These are phyloP conservation scores for Lepidochrysops patricia DNA, from an alignment of 2,888 invertebrate genomes.

Conservation along the genomic window DNA sequence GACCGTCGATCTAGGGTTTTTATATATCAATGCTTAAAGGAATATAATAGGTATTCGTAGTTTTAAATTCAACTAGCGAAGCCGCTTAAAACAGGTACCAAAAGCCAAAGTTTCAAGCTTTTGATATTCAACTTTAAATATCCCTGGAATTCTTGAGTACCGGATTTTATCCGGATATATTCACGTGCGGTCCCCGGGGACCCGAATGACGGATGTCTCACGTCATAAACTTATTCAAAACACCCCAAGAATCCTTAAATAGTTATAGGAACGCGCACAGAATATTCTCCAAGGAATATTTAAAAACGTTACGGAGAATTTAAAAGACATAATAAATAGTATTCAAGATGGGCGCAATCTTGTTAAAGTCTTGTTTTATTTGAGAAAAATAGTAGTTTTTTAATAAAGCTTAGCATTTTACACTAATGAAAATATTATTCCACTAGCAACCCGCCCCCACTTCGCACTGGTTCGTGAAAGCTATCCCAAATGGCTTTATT, in stretches of 20 bases:
- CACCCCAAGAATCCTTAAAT: not conserved
- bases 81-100: not conserved
- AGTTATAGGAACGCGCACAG: not conserved
- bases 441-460: too few species aligned
- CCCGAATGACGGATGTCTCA: not conserved
- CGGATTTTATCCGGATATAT: not conserved
- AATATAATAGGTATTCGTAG: too few species aligned
- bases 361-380: too few species aligned
- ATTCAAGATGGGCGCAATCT: not conserved
- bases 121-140: not conserved
- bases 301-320: not conserved
- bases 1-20: too few species aligned
- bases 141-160: not conserved
- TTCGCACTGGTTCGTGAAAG: too few species aligned
- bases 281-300: conserved; percentile 12
- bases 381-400: too few species aligned
- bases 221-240: conserved; percentile 2
- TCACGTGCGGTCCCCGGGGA: not conserved
- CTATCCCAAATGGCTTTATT: too few species aligned
- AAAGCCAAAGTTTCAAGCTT: not conserved
- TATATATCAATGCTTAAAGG: too few species aligned
- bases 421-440: too few species aligned
- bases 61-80: too few species aligned
- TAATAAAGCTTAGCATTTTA: too few species aligned
- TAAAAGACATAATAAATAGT: not conserved